Evolutionary conservation across 2,888 invertebrate species (phyloP).

Genomic region (Ormyrus pomaceus): DNA sequence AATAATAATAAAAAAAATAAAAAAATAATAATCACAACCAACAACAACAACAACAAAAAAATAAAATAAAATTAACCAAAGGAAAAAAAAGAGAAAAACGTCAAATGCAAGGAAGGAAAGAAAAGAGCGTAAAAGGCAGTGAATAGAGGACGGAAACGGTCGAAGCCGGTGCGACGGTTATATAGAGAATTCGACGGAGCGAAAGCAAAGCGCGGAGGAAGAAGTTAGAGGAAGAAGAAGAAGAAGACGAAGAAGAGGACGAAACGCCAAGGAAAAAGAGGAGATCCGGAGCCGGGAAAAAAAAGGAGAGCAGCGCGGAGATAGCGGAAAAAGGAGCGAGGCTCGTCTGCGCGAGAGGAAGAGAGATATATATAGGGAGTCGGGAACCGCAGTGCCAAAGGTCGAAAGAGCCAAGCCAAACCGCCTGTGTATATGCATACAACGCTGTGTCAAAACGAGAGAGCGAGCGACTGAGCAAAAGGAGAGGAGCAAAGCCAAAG

Average conservation of each 20-base stretch:
- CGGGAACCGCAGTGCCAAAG: constrained; percentile 54
- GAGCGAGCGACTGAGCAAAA: constrained; percentile 44
- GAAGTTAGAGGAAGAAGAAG: constrained; percentile 55
- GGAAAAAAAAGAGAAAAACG: constrained; percentile 34
- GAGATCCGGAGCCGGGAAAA: constrained; percentile 20
- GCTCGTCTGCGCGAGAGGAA: constrained; percentile 20
- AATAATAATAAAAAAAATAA: constrained; percentile 8
- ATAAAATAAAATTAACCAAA: constrained; percentile 49
- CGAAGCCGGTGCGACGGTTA: too few relatives aligned
- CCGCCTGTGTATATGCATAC: constrained; percentile 31
- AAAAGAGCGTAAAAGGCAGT: constrained; percentile 15
- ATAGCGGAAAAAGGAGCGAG: constrained; percentile 38
- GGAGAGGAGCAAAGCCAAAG: constrained; percentile 57
- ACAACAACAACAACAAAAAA: constrained; percentile 16
- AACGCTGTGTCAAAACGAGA: constrained; percentile 60
- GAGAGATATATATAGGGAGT: constrained; percentile 28
- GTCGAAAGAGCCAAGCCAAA: constrained; percentile 65
- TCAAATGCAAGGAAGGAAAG: not conserved
- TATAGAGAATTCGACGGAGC: constrained; percentile 11
- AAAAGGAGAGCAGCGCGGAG: constrained; percentile 15
- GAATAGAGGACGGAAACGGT: constrained; percentile 18
- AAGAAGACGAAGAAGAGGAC: constrained; percentile 49
- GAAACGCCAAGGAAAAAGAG: constrained; percentile 33
- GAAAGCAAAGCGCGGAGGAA: constrained; percentile 4
- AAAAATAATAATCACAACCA: constrained; percentile 31